phyloP scores from a whole-genome alignment of 2,797 vertebrate genomes.

The Takifugu ocellatus region DNA sequence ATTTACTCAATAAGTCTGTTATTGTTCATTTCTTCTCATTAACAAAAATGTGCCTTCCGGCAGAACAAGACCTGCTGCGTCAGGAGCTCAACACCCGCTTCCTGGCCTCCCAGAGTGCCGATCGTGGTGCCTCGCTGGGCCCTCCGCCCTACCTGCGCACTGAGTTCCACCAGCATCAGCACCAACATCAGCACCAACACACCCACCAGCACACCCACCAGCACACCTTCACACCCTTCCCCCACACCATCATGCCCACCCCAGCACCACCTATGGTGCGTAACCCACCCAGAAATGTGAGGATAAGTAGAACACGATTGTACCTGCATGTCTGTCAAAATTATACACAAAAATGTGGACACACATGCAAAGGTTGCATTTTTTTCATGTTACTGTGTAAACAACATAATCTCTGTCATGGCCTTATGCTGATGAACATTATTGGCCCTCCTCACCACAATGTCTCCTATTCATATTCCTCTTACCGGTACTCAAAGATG shows the following conservation, averaged over 20 bases:
- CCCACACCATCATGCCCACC: slow-evolving; percentile 88
- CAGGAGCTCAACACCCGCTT: slow-evolving; percentile 99
- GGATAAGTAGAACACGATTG: slow-evolving; percentile 87
- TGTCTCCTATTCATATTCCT: slow-evolving; percentile 65
- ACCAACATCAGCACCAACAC: slow-evolving; percentile 99
- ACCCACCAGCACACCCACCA: slow-evolving; percentile 99
- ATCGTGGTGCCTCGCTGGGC: slow-evolving; percentile 89
- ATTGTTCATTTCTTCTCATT: background rate
- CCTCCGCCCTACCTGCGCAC: slow-evolving; percentile 92
- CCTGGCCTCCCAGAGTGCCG: slow-evolving; percentile 99
- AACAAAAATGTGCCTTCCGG: background rate
- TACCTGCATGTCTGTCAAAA: slow-evolving; percentile 21
- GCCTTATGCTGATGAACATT: slow-evolving; percentile 54
- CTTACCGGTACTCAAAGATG: slow-evolving; percentile 48
- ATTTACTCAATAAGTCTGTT: no score
- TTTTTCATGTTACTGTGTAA: slow-evolving; percentile 18
- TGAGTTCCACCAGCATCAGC: slow-evolving; percentile 99
- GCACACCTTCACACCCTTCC: slow-evolving; percentile 96
- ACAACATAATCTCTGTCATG: slow-evolving; percentile 27
- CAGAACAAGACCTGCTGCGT: slow-evolving; percentile 96
- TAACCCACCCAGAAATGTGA: slow-evolving; percentile 95
- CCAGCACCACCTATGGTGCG: slow-evolving; percentile 94
- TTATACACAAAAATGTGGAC: slow-evolving; percentile 1
- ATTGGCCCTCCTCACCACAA: slow-evolving; percentile 56
- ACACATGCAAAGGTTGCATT: slow-evolving; percentile 8